Evolutionary conservation across 2,888 invertebrate genomes (phyloP), one percentile per base, ranked within the genome.

Genomic region (Lasioglossum marginatum): DNA sequence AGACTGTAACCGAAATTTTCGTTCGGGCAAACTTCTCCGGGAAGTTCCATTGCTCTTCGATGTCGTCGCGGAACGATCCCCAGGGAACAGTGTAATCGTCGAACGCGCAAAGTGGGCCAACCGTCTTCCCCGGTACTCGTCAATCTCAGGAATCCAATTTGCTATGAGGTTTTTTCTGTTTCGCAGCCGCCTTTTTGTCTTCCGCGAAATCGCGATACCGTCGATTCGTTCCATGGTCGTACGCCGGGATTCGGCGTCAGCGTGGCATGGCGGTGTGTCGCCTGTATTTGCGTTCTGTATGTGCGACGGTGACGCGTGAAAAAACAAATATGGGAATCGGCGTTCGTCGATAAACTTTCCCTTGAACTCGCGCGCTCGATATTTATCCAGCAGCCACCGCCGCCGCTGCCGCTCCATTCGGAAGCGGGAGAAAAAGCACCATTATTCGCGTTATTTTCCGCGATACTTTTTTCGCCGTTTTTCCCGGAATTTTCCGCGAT

Each of bases 81-180:
- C 0, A 1, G 48, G 68, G 37, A 37, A n/a, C 23, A 48, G 60
- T 31, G 77, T 71, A 82, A 82, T 75, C 77, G 77, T 23, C 0
- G 48, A 60, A 75, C 60, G 60, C 19, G 68, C 73, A 68, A 82
- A 84, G n/a, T 70, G 73, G 82, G 73, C 57, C 66, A 73, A 52
- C 45, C 60, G 27, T 76, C 71, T 66, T 71, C 37, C 77, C 31
- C 5, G 71, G 72, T 52, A 60, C 31, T 6, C 77, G 75, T 79
- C 79, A 79, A 74, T 83, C 88, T 63, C 57, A 16, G 63, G 4
- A 66, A 81, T 88, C 75, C 86, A 88, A 88, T 88, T 88, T 88
- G 81, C 75, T 72, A 73, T 71, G 79, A 45, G 63, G 63, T 74
- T 60, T 84, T 52, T 52, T 52, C 82, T 78, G 60, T 73, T 74